phyloP scores from a whole-genome alignment of 2,888 invertebrate genomes.

The Drosophila diplacantha region DNA sequence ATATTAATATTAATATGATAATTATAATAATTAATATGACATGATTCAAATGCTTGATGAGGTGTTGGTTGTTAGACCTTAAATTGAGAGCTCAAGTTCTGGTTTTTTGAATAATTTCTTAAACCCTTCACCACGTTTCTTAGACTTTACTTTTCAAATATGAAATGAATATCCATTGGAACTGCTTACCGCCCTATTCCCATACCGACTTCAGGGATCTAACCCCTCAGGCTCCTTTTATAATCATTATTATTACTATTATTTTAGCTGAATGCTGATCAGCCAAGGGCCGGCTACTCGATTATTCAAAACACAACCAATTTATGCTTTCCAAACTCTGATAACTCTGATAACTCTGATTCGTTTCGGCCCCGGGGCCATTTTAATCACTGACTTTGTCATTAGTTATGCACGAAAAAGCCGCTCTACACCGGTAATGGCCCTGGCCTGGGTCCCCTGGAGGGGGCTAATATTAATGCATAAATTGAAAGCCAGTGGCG shows the following conservation, averaged over 20 bases:
- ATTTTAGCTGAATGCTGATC: conserved; percentile 11
- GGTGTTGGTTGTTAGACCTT: too few relatives aligned
- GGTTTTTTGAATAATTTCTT: background rate
- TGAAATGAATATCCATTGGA: too few relatives aligned
- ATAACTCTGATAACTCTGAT: conserved; percentile 8
- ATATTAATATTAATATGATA: background rate
- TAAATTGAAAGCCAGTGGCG: conserved; percentile 42
- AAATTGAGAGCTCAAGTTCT: background rate
- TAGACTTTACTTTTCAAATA: background rate
- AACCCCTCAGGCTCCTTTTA: background rate
- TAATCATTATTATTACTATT: conserved; percentile 5
- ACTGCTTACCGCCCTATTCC: fast-evolving
- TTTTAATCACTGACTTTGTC: conserved; percentile 57
- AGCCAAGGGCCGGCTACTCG: conserved; percentile 6
- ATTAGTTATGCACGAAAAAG: conserved; percentile 53
- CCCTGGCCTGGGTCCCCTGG: background rate
- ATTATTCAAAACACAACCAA: conserved; percentile 7
- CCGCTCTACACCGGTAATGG: conserved; percentile 6
- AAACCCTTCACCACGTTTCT: too few relatives aligned
- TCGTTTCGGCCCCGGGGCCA: conserved; percentile 25
- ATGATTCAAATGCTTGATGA: background rate
- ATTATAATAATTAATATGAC: background rate
- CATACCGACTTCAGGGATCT: background rate
- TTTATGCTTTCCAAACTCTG: conserved; percentile 8
- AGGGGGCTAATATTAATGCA: conserved; percentile 30